Evolutionary conservation across 2,113 vertebrate genomes (phyloP).

Genomic region (Pelusios castaneus): DNA sequence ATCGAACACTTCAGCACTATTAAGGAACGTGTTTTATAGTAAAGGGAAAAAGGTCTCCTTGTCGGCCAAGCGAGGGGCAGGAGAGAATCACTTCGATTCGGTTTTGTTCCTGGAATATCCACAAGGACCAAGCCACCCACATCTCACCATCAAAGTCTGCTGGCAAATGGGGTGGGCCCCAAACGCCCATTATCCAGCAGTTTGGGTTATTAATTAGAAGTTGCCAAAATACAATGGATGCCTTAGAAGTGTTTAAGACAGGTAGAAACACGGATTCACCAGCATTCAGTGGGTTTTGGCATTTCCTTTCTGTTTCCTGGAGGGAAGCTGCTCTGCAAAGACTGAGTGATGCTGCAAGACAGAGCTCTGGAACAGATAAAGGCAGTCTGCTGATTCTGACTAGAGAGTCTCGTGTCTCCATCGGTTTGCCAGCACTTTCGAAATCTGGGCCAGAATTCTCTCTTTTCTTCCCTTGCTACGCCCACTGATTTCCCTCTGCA

Average conservation of each 20-base stretch:
- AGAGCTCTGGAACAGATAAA: rapidly evolving
- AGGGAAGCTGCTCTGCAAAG: rapidly evolving
- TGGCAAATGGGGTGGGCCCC: not conserved
- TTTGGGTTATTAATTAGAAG: not conserved
- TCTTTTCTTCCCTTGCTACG: not conserved
- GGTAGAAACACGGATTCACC: not conserved
- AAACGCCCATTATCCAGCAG: rapidly evolving
- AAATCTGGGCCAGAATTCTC: not conserved
- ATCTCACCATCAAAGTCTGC: not conserved
- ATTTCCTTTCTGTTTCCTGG: rapidly evolving
- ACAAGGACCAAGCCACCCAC: conserved; percentile 34
- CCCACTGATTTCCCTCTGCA: not conserved
- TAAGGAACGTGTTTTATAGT: conserved; percentile 89
- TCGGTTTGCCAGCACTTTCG: not conserved
- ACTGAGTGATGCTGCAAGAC: not conserved
- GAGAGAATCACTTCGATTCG: conserved; percentile 83
- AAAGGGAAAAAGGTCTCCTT: conserved; percentile 86
- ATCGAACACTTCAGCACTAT: conserved; percentile 93
- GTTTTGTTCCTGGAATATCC: conserved; percentile 84
- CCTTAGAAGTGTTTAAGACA: not conserved
- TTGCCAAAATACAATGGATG: not conserved
- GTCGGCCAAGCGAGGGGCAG: conserved; percentile 65
- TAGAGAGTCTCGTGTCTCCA: not conserved
- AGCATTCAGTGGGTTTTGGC: not conserved
- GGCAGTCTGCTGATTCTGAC: not conserved